phyloP scores from a whole-genome alignment of 2,888 invertebrate species.

The Tenthredo scrophulariae region DNA sequence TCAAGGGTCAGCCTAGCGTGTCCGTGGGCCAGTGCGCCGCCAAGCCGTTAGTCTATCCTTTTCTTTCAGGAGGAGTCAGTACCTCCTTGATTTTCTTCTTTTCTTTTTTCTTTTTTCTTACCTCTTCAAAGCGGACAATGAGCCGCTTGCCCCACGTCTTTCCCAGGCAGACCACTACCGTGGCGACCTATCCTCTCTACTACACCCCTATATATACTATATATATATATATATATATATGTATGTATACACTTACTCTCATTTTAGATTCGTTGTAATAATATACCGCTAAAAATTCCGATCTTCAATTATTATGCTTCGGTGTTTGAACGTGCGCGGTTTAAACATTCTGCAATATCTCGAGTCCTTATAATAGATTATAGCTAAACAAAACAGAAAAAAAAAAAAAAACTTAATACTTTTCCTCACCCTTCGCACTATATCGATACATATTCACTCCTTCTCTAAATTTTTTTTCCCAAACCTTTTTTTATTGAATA shows the following conservation, averaged over 20 bases:
- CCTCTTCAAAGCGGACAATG: constrained; percentile 32
- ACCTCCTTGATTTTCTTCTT: constrained; percentile 59
- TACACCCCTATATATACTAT: no score
- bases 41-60: constrained; percentile 10
- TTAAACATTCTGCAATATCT: no score
- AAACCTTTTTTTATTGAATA: no score
- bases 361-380: no score
- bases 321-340: no score
- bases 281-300: constrained; percentile 27
- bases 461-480: no score
- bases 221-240: no score
- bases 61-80: constrained; percentile 58
- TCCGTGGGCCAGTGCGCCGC: constrained; percentile 64
- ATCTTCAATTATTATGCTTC: constrained; percentile 6
- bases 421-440: no score
- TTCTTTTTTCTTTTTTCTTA: constrained; percentile 8
- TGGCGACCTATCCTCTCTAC: constrained; percentile 74
- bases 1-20: constrained; percentile 77
- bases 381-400: no score
- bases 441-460: no score
- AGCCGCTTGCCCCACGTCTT: constrained; percentile 62
- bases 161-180: constrained; percentile 78
- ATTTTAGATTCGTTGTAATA: not conserved
- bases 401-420: no score
- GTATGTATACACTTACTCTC: not conserved